phyloP scores from a whole-genome alignment of 2,113 vertebrate genomes.

The Rhagologus leucostigma region DNA sequence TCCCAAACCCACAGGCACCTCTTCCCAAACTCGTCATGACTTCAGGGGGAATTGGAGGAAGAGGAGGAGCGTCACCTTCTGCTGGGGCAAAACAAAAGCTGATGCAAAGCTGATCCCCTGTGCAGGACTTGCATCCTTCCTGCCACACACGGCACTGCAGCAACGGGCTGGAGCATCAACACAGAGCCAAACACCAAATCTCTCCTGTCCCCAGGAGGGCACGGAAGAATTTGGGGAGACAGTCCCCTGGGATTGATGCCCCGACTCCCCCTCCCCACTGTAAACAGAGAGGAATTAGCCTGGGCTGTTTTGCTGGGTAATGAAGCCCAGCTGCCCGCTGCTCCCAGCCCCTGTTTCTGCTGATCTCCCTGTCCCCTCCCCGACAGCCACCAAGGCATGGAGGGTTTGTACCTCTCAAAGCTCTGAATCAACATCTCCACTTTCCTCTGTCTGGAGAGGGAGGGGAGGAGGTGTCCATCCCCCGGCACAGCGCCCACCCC shows the following conservation, averaged over 20 bases:
- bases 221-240: background rate
- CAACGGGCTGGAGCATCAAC: background rate
- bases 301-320: background rate
- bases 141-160: fast-evolving
- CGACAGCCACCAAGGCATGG: fast-evolving
- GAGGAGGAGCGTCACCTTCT: background rate
- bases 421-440: background rate
- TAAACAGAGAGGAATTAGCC: background rate
- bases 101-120: background rate
- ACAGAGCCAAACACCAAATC: background rate
- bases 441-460: background rate
- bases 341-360: background rate
- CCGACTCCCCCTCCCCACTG: background rate
- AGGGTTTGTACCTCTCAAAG: background rate
- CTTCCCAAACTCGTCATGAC: background rate
- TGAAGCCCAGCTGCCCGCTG: background rate
- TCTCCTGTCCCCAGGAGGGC: background rate
- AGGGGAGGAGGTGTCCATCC: background rate
- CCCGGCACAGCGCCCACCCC: background rate
- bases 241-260: background rate
- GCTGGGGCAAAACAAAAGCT: background rate
- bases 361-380: background rate
- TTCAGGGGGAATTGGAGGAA: background rate
- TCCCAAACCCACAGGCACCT: background rate
- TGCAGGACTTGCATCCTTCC: background rate